These are phyloP conservation scores for Poecile atricapillus DNA, from an alignment of 2,113 vertebrate species.

Conservation along the genomic window DNA sequence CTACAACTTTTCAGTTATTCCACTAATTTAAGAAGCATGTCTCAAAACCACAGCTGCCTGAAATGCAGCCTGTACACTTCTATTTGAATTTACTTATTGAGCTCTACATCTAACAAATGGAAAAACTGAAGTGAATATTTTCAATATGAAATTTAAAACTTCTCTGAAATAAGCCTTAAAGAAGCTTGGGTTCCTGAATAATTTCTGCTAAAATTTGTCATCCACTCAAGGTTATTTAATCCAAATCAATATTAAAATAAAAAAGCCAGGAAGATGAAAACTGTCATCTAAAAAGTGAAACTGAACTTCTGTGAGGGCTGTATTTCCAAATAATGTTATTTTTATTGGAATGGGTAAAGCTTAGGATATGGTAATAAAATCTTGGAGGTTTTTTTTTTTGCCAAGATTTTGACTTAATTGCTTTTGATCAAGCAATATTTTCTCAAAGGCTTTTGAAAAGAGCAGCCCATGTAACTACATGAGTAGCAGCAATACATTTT, in stretches of 20 bases:
- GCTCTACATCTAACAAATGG: conserved; percentile 17
- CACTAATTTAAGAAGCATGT: neutral
- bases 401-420: conserved; percentile 9
- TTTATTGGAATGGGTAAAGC: conserved; percentile 23
- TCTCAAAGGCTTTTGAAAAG: neutral
- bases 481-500: neutral
- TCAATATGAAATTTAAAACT: conserved; percentile 32
- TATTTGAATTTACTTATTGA: conserved; percentile 18
- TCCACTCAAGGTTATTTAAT: conserved; percentile 11
- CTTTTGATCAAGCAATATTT: neutral
- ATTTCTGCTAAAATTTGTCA: conserved; percentile 47
- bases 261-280: conserved; percentile 13
- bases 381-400: neutral
- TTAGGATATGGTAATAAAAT: conserved; percentile 16
- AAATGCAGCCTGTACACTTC: neutral
- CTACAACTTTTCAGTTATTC: neutral
- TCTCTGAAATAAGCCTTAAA: conserved; percentile 39
- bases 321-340: conserved; percentile 5
- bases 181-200: conserved; percentile 55
- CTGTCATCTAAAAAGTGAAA: conserved; percentile 28
- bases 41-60: neutral
- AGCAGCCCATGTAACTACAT: neutral
- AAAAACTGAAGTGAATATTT: conserved; percentile 46
- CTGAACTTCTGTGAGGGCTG: neutral
- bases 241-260: neutral